Evolutionary conservation across 53 echinoderm and acorn worm genomes (phyloP), one percentile per base, ranked within the genome.

Genomic region (Henricia sp.): DNA sequence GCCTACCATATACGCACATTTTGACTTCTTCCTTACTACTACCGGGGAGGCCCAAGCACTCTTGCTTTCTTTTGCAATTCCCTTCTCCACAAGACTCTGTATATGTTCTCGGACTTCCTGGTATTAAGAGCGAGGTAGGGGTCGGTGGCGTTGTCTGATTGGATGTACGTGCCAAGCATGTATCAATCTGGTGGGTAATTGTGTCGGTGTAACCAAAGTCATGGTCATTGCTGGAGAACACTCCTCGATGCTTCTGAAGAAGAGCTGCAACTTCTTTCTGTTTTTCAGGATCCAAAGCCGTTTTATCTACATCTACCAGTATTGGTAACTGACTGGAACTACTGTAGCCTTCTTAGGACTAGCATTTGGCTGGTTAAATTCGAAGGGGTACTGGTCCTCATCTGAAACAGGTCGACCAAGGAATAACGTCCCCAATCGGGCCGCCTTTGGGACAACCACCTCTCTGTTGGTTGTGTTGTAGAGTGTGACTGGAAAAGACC

Each of bases 1-100:
- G n/a, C n/a, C n/a, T n/a, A n/a, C n/a, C n/a, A n/a, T n/a, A n/a
- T n/a, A n/a, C n/a, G n/a, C n/a, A n/a, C n/a, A n/a, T n/a, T n/a
- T n/a, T n/a, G n/a, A n/a, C 62, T 91, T 86, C 29, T 50, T 52
- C 0, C 82, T 87, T 3, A 91, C 54, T 2, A 86, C 86, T 20
- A 82, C 86, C 28, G 58, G 82, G 1, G 86, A 82, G 20, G 86
- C 82, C 87, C 91, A 91, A 4, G 91, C 74, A 37, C 83, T 86
- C 1, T 39, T 35, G 54, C 74, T 71, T 9, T 71, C 86, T 8
- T 73, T 39, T 6, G 83, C 80, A 30, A 82, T 40, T 0, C 86
- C 86, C 17, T 28, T 54, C 25, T 82, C 56, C 0, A 85, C 58
- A 48, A 86, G 34, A 1, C 27, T 34, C 2, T 41, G 34, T 6